phyloP scores from a whole-genome alignment of 2,797 vertebrate species.

The Limnodromus scolopaceus region DNA sequence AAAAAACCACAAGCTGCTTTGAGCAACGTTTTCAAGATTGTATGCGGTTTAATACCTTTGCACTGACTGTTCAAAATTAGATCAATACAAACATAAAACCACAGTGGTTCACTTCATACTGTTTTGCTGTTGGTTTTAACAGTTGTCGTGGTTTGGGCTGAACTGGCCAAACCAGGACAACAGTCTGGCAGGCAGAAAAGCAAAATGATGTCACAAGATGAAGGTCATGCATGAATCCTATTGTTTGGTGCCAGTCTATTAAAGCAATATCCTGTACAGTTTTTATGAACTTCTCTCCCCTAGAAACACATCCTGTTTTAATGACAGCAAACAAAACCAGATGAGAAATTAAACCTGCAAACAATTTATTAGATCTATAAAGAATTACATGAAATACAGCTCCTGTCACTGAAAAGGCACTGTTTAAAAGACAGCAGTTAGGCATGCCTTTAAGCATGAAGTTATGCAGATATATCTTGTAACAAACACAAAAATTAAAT shows the following conservation, averaged over 20 bases:
- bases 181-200: slow-evolving; percentile 22
- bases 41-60: no score
- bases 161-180: background rate
- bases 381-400: background rate
- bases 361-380: slow-evolving; percentile 10
- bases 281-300: slow-evolving; percentile 58
- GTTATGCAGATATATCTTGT: background rate
- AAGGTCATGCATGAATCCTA: background rate
- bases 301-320: slow-evolving; percentile 56
- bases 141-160: background rate
- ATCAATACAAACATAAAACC: background rate
- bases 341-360: slow-evolving; percentile 19
- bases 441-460: background rate
- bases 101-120: background rate
- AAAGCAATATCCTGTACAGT: slow-evolving; percentile 21
- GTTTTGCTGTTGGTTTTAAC: slow-evolving; percentile 11
- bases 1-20: slow-evolving; percentile 8
- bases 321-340: slow-evolving; percentile 16
- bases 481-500: background rate
- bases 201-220: slow-evolving; percentile 3
- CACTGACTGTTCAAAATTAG: background rate
- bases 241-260: slow-evolving; percentile 6
- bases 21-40: background rate
- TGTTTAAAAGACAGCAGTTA: slow-evolving; percentile 44
- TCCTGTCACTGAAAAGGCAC: background rate